Evolutionary conservation across 1,140 invertebrate species (phyloP), one percentile per base, ranked within the genome.

Genomic region (Rhopalosiphum padi): DNA sequence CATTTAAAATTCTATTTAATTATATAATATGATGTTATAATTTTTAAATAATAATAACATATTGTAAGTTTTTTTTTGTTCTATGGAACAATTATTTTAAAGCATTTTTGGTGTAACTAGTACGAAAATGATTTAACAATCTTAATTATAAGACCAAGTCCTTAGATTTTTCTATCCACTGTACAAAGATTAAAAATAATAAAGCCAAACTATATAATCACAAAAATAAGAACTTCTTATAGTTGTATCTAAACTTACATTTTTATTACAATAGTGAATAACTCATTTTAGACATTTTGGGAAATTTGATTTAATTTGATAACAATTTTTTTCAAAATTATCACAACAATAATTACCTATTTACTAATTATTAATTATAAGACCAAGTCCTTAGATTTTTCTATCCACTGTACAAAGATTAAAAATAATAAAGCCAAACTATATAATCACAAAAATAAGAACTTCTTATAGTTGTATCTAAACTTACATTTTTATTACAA

Each of bases 171-270:
- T 90, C 11, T 43, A 7, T 53, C 89, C 53, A 90, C 89, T 68
- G 89, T 90, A 90, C 89, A 90, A 43, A 43, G 89, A 90, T 90
- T 60, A 68, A 43, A 18, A 90, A 90, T 90, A 90, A 90, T 68
- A 60, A 60, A 60, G 68, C n/a, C 53, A 68, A 46, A 90, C 3
- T 60, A 41, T 89, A 89, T 60, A 25, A 90, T 60, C 37, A 68
- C 37, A 90, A 90, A 68, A 89, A 55, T 55, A 89, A 41, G 8
- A 89, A 22, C 30, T 1, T 87, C 0, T 41, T 35, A n/a, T 18
- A n/a, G 11, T 35, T 23, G 35, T 37, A 88, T 22, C 35, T 35
- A 7, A 89, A 25, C 8, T 89, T 89, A 89, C 35, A 53, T 15
- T 15, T 37, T 55, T 37, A 55, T 55, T 35, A 89, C 51, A 55